Evolutionary conservation across 2,113 vertebrate species (phyloP).

Genomic region (Lepisosteus osseus): DNA sequence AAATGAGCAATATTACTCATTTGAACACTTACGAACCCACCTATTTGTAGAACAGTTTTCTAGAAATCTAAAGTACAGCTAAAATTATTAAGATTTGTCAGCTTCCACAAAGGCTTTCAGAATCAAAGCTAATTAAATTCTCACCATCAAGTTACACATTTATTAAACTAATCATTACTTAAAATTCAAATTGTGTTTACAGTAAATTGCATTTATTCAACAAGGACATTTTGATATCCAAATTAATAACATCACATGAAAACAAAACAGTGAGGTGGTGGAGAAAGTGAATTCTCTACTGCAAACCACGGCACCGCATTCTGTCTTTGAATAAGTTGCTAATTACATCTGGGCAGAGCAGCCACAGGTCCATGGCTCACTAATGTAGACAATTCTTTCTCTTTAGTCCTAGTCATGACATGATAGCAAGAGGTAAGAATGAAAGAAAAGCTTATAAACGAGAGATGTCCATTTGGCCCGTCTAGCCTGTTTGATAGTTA

Average conservation of each 20-base stretch:
- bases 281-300: neutral
- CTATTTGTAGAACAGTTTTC: neutral
- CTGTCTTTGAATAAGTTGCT: neutral
- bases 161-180: constrained; percentile 13
- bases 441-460: too few species aligned
- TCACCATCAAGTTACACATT: neutral
- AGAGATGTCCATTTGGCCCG: too few species aligned
- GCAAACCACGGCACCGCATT: neutral
- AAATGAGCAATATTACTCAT: neutral
- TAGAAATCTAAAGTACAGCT: neutral
- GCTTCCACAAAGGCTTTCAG: neutral
- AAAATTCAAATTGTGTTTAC: constrained; percentile 2
- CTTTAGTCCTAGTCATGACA: too few species aligned
- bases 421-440: too few species aligned
- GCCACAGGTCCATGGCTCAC: neutral
- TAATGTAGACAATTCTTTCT: too few species aligned
- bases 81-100: neutral
- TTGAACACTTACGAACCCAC: neutral
- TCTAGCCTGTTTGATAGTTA: too few species aligned
- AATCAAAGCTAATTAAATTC: constrained; percentile 13
- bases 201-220: constrained; percentile 9
- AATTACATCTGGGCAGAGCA: constrained; percentile 9
- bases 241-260: constrained; percentile 3
- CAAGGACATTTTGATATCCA: constrained; percentile 9
- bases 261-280: neutral